phyloP scores from a whole-genome alignment of 2,797 vertebrate species.

The Peromyscus melanophrys region DNA sequence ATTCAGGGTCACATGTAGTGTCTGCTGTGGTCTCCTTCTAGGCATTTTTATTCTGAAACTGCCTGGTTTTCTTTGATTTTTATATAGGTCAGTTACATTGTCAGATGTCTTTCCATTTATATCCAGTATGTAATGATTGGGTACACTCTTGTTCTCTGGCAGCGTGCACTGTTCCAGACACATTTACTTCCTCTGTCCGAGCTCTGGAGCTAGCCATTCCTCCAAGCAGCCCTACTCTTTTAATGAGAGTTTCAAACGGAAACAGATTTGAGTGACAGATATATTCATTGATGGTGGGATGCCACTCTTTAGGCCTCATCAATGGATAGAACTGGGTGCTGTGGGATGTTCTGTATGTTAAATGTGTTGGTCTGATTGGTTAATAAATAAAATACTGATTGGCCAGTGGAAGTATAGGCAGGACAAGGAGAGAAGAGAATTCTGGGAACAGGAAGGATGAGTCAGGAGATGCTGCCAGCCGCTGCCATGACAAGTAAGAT shows the following conservation, averaged over 20 bases:
- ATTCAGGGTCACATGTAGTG: accelerated
- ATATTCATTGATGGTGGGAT: not conserved
- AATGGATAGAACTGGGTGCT: not conserved
- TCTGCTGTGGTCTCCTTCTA: no score
- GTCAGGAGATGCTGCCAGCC: no score
- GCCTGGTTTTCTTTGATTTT: not conserved
- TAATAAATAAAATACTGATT: no score
- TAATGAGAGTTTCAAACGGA: not conserved
- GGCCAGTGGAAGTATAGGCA: no score
- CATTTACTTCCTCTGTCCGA: not conserved
- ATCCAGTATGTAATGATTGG: not conserved
- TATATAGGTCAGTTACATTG: not conserved
- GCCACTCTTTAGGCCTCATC: not conserved
- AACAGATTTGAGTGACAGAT: not conserved
- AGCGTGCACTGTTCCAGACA: not conserved
- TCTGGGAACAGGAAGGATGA: no score
- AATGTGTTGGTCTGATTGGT: no score
- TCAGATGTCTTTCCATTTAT: not conserved
- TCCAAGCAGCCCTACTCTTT: not conserved
- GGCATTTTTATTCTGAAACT: not conserved
- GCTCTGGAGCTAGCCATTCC: not conserved
- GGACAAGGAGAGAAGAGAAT: no score
- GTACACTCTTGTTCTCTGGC: not conserved
- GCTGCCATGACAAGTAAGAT: no score
- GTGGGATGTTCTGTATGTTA: no score